phyloP scores from a whole-genome alignment of 2,888 invertebrate genomes.

The Calliscelio sp. region DNA sequence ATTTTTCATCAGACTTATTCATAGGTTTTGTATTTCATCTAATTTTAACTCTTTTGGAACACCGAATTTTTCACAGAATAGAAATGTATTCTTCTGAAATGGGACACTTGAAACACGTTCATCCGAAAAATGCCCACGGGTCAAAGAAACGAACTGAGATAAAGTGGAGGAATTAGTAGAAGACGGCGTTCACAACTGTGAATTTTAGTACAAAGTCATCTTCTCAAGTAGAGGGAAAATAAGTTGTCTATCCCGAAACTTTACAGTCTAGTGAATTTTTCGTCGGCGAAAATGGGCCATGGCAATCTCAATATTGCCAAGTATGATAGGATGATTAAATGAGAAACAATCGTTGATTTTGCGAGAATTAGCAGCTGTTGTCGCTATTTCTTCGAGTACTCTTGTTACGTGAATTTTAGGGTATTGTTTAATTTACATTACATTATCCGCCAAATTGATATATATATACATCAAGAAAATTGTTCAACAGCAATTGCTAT shows the following conservation, averaged over 20 bases:
- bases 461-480: too few species aligned
- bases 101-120: slow-evolving; percentile 1
- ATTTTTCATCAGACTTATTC: too few species aligned
- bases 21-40: too few species aligned
- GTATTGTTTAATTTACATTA: slow-evolving; percentile 34
- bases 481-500: too few species aligned
- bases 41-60: too few species aligned
- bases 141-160: slow-evolving; percentile 23
- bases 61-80: too few species aligned
- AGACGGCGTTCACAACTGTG: not conserved
- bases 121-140: slow-evolving; percentile 16
- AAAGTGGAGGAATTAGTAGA: slow-evolving; percentile 15
- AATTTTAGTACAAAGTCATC: slow-evolving; percentile 43
- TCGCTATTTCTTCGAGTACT: slow-evolving; percentile 32
- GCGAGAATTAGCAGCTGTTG: slow-evolving; percentile 51
- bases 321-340: slow-evolving; percentile 56
- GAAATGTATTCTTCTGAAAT: too few species aligned
- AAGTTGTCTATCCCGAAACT: slow-evolving; percentile 43
- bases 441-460: too few species aligned
- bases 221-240: slow-evolving; percentile 43
- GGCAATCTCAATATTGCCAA: slow-evolving; percentile 44
- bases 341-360: slow-evolving; percentile 50
- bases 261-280: slow-evolving; percentile 36
- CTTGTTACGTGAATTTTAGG: slow-evolving; percentile 4
- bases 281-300: slow-evolving; percentile 21